These are phyloP conservation scores for Tragelaphus eurycerus DNA, from an alignment of 2,797 vertebrate species.

Conservation along the genomic window DNA sequence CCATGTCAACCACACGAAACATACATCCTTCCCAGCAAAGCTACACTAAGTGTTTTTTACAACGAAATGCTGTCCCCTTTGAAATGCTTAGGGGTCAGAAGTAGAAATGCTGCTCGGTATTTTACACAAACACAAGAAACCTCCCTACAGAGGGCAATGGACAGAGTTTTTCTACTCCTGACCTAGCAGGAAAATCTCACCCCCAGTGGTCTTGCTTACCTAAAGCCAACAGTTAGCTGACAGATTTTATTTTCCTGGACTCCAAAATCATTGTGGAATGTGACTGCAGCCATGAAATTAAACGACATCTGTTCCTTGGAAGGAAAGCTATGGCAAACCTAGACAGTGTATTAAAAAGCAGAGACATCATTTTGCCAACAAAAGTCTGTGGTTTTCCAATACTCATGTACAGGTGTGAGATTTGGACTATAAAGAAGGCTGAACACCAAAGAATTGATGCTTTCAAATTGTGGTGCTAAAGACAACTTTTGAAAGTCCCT, in stretches of 20 bases:
- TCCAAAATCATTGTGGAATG: not conserved
- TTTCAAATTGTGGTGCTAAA: not conserved
- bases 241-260: not conserved
- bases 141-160: not conserved
- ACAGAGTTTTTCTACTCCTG: not conserved
- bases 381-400: not conserved
- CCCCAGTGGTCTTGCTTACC: not conserved
- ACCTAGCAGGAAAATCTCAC: too few relatives aligned
- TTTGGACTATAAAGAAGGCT: not conserved
- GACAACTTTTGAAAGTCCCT: not conserved
- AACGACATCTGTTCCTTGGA: not conserved
- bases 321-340: not conserved
- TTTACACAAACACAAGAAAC: not conserved
- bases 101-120: not conserved
- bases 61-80: rapidly evolving
- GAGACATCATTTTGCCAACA: not conserved
- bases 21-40: not conserved
- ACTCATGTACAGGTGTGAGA: not conserved
- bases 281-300: not conserved
- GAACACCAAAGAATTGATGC: not conserved
- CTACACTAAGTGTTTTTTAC: not conserved
- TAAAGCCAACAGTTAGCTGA: not conserved
- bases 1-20: not conserved
- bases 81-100: not conserved
- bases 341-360: not conserved